phyloP scores from a whole-genome alignment of 2,888 invertebrate genomes.

The Trissoscelio sp. region DNA sequence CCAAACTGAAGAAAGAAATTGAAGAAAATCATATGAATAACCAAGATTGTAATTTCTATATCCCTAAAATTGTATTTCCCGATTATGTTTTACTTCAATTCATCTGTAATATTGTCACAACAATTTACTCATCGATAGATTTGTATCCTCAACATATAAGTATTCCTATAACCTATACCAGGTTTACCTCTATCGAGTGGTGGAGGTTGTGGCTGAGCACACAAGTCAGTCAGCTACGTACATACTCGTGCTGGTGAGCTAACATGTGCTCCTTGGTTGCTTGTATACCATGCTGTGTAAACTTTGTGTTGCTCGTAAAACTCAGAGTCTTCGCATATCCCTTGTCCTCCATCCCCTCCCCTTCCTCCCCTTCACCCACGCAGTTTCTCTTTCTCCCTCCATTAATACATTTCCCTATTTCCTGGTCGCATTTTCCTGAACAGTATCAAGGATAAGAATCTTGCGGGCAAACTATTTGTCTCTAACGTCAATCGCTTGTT shows the following conservation, averaged over 20 bases:
- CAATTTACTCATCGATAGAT: slow-evolving; percentile 36
- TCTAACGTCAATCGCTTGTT: slow-evolving; percentile 13
- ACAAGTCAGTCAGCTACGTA: slow-evolving; percentile 60
- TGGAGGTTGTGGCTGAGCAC: slow-evolving; percentile 50
- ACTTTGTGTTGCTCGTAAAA: slow-evolving; percentile 58
- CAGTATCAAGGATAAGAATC: slow-evolving; percentile 4
- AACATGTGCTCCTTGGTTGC: slow-evolving; percentile 71
- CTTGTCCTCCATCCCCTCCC: slow-evolving; percentile 9
- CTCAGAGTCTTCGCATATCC: slow-evolving; percentile 39
- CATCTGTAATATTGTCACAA: slow-evolving; percentile 26
- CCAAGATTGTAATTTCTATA: too few relatives aligned
- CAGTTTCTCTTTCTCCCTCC: slow-evolving; percentile 16
- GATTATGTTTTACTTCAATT: slow-evolving; percentile 20
- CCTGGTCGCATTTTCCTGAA: not conserved
- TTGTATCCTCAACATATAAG: slow-evolving; percentile 34
- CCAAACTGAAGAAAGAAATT: too few relatives aligned
- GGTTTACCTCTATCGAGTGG: slow-evolving; percentile 46
- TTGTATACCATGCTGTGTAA: slow-evolving; percentile 70
- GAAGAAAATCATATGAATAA: too few relatives aligned
- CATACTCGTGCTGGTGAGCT: slow-evolving; percentile 58
- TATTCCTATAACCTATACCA: slow-evolving; percentile 40
- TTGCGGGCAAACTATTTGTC: slow-evolving; percentile 31
- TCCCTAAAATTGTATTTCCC: not conserved
- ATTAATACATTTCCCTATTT: slow-evolving; percentile 21
- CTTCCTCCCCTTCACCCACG: too few relatives aligned